Evolutionary conservation across 2,113 vertebrate genomes (phyloP).

Genomic region (Myotis brandtii): DNA sequence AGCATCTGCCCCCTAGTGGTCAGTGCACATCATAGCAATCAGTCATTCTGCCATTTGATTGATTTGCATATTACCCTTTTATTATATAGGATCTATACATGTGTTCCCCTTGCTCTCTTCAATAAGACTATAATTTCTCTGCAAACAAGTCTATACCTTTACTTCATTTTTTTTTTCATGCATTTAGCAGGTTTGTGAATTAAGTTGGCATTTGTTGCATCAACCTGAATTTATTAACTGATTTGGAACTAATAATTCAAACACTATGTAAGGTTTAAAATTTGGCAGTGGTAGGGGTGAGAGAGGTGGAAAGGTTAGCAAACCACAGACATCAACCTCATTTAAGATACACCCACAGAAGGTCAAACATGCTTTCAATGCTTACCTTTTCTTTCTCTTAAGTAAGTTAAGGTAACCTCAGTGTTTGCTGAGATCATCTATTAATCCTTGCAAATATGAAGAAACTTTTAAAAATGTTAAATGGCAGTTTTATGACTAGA

Average conservation of each 20-base stretch:
- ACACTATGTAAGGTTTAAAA: background rate
- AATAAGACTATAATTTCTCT: background rate
- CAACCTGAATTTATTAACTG: background rate
- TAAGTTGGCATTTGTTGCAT: background rate
- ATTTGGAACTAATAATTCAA: background rate
- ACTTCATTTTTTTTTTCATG: background rate
- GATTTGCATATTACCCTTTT: too few relatives aligned
- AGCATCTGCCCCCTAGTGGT: too few relatives aligned
- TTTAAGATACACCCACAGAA: background rate
- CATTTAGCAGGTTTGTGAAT: background rate
- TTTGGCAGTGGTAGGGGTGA: background rate
- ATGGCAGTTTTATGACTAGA: background rate
- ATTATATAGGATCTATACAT: background rate
- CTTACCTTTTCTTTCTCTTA: background rate
- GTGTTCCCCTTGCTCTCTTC: background rate
- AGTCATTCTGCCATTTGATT: too few relatives aligned
- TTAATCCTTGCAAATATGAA: background rate
- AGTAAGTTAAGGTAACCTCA: background rate
- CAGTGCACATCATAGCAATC: too few relatives aligned
- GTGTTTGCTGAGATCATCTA: background rate
- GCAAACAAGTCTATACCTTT: background rate
- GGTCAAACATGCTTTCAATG: background rate
- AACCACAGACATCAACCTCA: background rate
- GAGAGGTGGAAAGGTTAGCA: background rate
- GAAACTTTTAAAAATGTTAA: background rate